Conservation (phyloP, 2,113 vertebrate species). For the Pantherophis guttatus region DNA sequence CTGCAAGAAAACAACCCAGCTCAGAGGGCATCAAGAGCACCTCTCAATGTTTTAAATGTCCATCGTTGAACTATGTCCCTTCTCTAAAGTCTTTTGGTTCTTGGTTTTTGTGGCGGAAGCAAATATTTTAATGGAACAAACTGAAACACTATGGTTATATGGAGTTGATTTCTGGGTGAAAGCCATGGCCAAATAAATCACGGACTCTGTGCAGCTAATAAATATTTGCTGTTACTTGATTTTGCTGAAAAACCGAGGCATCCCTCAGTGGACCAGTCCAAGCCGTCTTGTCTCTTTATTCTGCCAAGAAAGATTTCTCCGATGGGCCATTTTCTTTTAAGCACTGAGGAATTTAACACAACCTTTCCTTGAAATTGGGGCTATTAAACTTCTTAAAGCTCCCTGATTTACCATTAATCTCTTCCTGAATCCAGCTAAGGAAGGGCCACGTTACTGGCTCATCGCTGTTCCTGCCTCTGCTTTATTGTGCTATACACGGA, state of each 20-base stretch:
- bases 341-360: constrained; percentile 45
- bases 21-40: background rate
- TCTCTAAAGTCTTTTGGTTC: background rate
- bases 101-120: background rate
- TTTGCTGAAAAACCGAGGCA: background rate
- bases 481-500: constrained; percentile 45
- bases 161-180: background rate
- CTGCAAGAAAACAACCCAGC: background rate
- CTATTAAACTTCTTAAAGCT: constrained; percentile 56
- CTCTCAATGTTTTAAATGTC: background rate
- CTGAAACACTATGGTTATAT: too few species aligned
- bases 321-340: constrained; percentile 38
- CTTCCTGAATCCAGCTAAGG: constrained; percentile 53
- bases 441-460: constrained; percentile 59
- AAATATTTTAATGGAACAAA: background rate
- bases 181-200: background rate
- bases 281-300: background rate
- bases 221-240: background rate
- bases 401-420: constrained; percentile 58
- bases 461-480: constrained; percentile 44
- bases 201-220: background rate
- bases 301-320: constrained; percentile 22
- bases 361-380: constrained; percentile 47
- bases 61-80: background rate
- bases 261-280: background rate